A percentile compares a stretch with the other conserved stretches of the same genome.
Conservation (phyloP, 2,113 vertebrate species). For the Raja brachyura region DNA sequence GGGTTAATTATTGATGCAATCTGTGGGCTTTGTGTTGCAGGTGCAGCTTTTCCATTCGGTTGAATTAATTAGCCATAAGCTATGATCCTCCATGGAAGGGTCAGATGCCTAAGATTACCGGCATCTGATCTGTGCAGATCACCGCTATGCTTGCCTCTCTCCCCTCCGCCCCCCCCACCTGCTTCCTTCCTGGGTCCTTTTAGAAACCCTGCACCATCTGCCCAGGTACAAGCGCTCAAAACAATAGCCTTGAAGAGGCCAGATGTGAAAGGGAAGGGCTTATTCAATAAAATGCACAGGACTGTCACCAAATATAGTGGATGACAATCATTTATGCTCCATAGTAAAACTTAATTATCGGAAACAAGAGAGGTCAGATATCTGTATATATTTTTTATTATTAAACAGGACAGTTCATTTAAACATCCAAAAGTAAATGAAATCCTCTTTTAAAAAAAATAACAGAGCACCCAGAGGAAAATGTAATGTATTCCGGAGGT, state of each 20-base stretch:
- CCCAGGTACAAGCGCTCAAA: not conserved
- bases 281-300: not conserved
- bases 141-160: too few species aligned
- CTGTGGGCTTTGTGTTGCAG: slow-evolving; percentile 43
- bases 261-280: not conserved
- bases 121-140: not conserved
- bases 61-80: slow-evolving; percentile 43
- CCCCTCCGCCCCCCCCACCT: accelerated
- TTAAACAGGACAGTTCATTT: slow-evolving; percentile 24
- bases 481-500: not conserved
- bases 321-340: not conserved
- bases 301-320: not conserved
- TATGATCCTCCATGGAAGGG: slow-evolving; percentile 38
- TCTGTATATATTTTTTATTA: not conserved
- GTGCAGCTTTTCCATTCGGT: slow-evolving; percentile 40
- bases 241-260: not conserved
- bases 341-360: not conserved
- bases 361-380: not conserved
- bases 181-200: not conserved
- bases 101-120: slow-evolving; percentile 43
- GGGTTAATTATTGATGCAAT: slow-evolving; percentile 43
- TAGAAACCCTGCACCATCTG: not conserved
- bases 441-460: not conserved
- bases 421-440: not conserved
- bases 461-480: not conserved